Evolutionary conservation across 2,113 vertebrate species (phyloP).

Genomic region (Alligator sinensis): DNA sequence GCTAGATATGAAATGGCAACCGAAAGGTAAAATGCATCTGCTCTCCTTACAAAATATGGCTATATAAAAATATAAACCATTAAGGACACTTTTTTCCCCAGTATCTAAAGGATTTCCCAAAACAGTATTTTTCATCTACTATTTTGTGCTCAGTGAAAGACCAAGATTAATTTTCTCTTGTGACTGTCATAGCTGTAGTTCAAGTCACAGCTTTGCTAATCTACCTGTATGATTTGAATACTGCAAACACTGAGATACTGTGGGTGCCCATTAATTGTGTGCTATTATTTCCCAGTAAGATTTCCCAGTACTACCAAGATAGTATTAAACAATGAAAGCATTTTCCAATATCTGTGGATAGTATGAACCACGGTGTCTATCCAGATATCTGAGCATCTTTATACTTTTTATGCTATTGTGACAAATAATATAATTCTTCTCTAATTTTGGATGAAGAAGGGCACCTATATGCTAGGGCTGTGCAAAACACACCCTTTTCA

Average conservation of each 20-base stretch:
- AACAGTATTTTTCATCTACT: background rate
- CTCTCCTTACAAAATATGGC: background rate
- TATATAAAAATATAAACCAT: conserved; percentile 17
- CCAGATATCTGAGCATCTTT: background rate
- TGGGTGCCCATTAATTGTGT: background rate
- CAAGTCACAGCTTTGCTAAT: background rate
- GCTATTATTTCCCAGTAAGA: background rate
- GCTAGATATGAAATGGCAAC: background rate
- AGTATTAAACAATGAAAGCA: background rate
- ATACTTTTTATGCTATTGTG: background rate
- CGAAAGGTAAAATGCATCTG: background rate
- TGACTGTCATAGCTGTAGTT: background rate
- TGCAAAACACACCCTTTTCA: too few species aligned
- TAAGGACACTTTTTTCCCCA: background rate
- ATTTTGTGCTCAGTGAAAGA: background rate
- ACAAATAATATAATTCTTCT: background rate
- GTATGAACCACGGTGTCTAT: background rate
- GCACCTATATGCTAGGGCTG: too few species aligned
- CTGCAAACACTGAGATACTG: background rate
- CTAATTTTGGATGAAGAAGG: background rate
- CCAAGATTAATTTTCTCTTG: background rate
- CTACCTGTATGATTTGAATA: background rate
- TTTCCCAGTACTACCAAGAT: background rate
- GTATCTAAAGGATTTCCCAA: background rate
- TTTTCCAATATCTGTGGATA: background rate